These are phyloP conservation scores for Furnarius figulus DNA, from an alignment of 2,113 vertebrate genomes.

Conservation along the genomic window DNA sequence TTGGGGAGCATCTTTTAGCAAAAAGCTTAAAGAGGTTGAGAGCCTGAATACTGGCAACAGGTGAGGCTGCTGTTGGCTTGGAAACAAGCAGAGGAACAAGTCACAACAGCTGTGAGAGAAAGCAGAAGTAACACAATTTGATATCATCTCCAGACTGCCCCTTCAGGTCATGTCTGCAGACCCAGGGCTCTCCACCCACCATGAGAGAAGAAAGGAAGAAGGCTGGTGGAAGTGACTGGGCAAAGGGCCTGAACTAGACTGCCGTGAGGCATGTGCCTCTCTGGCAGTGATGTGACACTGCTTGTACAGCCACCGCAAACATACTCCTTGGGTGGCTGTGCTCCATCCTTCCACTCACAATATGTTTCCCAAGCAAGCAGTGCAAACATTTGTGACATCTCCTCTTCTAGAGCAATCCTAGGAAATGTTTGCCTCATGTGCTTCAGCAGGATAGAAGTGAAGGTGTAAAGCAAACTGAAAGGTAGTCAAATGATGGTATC, in stretches of 20 bases:
- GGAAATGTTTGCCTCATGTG: neutral
- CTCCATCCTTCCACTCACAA: neutral
- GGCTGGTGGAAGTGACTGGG: neutral
- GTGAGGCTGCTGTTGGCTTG: slow-evolving; percentile 1
- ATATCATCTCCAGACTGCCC: neutral
- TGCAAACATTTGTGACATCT: neutral
- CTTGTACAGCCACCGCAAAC: neutral
- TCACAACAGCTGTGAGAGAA: slow-evolving; percentile 22
- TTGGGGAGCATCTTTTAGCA: slow-evolving; percentile 44
- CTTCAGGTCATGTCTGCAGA: neutral
- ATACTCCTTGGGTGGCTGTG: accelerated
- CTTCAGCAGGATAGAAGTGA: neutral
- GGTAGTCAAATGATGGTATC: neutral
- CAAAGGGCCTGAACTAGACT: neutral
- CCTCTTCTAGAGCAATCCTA: neutral
- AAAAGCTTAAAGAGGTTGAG: slow-evolving; percentile 30
- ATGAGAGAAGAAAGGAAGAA: neutral
- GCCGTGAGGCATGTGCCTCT: neutral
- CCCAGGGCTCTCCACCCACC: neutral
- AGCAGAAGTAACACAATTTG: slow-evolving; percentile 29
- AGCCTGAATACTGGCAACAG: slow-evolving; percentile 35
- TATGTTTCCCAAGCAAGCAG: neutral
- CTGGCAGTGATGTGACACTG: neutral
- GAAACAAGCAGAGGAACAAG: slow-evolving; percentile 5
- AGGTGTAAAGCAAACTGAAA: neutral